Evolutionary conservation across 2,113 vertebrate genomes (phyloP).

Genomic region (Myanophis thanlyinensis): DNA sequence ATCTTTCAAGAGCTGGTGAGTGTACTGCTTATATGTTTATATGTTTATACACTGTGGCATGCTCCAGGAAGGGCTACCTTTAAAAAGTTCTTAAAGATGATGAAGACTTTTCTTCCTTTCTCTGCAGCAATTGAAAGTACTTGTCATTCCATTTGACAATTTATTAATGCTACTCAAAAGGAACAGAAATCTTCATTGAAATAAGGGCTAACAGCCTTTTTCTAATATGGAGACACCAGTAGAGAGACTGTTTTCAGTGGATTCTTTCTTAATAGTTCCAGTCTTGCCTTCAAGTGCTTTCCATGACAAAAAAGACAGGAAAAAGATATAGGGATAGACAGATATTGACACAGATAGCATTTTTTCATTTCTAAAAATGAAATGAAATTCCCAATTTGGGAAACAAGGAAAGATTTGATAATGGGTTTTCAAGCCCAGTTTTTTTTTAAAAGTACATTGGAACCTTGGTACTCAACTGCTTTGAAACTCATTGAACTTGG

Average conservation of each 20-base stretch:
- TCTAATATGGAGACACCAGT: background rate
- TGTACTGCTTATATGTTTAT: background rate
- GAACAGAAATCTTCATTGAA: conserved; percentile 21
- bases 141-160: conserved; percentile 27
- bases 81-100: conserved; percentile 33
- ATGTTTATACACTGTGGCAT: background rate
- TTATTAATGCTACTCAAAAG: conserved; percentile 8
- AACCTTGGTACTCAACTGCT: background rate
- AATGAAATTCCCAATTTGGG: background rate
- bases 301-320: background rate
- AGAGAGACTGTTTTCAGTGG: background rate
- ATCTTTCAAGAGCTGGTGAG: background rate
- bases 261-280: fast-evolving
- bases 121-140: conserved; percentile 16
- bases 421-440: background rate
- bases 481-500: background rate
- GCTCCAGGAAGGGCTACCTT: conserved; percentile 10
- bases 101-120: conserved; percentile 25
- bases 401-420: background rate
- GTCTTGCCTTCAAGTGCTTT: background rate
- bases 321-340: background rate
- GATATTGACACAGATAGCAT: background rate
- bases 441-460: background rate
- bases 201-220: conserved; percentile 10
- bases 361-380: background rate